Base-by-base conservation (phyloP, 2,888 invertebrate species). In the Penaeus monodon region DNA sequence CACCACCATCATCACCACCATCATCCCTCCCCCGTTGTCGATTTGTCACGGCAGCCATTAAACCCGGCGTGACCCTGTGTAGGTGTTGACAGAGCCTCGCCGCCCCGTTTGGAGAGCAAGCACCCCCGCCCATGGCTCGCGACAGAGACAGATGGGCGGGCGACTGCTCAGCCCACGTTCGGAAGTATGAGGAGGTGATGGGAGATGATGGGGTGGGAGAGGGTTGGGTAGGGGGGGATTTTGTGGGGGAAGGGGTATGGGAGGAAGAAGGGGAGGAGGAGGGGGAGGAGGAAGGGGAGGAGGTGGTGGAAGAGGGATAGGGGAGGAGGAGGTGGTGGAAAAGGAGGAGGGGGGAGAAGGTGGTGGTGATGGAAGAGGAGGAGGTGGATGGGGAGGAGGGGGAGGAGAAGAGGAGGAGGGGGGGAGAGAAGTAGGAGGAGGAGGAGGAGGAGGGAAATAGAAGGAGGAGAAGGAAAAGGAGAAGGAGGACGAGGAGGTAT, bases 21-120 rank as follows among this genome's bases (percentile, higher is more conserved):
- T 8, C 38, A 44, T 44, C 38, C 38, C 14, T 17, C 57, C 57
- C 14, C 57, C 12, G 12, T 57, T 57, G 57, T 17, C 57, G 12
- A 57, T 57, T 57, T 57, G 57, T 57, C 57, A 57, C 57, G 57
- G 17, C 57, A 57, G 57, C 57, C 57, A 57, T 57, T 57, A 57
- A 2, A 12, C 12, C 0, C 57, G 14, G 57, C 79, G 79, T 79
- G 85, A 84, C 78, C 78, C 63, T 7, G 57, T 57, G 66, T 49
- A 44, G 20, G 29, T 84, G 84, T 84, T 84, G 84, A 84, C 84
- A 84, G 78, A 84, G 57, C 68, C 14, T 24, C 63, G 70, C 68
- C 68, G 68, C 57, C 49, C n/a, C 57, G 78, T 84, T 78, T 78
- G 77, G 77, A 78, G 66, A 84, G 78, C 78, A 78, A 84, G 84